These are phyloP conservation scores for Pteronura brasiliensis DNA, from an alignment of 2,113 vertebrate genomes.

Conservation along the genomic window DNA sequence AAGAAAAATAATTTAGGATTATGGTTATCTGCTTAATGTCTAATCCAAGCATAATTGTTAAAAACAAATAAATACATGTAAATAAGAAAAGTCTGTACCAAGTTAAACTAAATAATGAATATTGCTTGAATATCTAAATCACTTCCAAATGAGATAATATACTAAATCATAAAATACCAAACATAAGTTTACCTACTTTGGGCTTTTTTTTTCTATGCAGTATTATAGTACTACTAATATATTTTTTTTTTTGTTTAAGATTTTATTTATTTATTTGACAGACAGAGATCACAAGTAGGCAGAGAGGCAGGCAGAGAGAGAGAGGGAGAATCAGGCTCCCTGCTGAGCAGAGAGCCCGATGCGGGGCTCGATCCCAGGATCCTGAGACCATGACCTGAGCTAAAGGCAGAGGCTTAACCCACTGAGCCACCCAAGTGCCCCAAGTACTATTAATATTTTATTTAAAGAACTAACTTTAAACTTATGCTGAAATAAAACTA, in stretches of 20 bases:
- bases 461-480: background rate
- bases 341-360: no score
- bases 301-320: no score
- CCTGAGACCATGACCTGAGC: no score
- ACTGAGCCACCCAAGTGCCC: no score
- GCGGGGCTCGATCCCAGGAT: no score
- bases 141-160: background rate
- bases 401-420: no score
- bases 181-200: background rate
- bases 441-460: background rate
- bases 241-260: no score
- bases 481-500: conserved; percentile 2
- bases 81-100: background rate
- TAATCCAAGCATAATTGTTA: background rate
- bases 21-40: background rate
- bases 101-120: background rate
- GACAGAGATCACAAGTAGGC: no score
- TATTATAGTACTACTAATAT: background rate
- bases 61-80: background rate
- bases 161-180: background rate
- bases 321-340: no score
- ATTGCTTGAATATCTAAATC: background rate
- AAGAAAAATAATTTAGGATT: background rate
- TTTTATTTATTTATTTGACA: no score
- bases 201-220: background rate